Base-by-base conservation (phyloP, 2,888 invertebrate species). In the Dioctria linearis region DNA sequence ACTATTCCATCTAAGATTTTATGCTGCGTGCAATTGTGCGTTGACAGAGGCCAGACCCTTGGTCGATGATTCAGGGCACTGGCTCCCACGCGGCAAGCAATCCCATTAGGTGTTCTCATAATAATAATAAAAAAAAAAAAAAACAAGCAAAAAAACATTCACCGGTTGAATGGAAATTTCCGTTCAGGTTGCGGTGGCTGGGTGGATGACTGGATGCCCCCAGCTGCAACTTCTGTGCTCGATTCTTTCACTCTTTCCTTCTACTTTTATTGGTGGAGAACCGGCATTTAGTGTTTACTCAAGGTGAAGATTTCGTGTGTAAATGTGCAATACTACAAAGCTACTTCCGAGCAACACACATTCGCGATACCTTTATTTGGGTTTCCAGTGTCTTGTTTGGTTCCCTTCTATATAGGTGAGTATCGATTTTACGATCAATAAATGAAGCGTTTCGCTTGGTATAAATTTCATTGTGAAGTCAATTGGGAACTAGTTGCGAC, bases 81-180 rank as follows among this genome's bases (percentile, higher is more conserved):
- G 3, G 40, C 5, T 13, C 51, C 69, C 25, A 25, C 49, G 11
- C 51, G 49, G n/a, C 49, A 69, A 49, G 11, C 25, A 49, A 39
- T 57, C 39, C 13, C 57, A 57, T 25, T 40, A 11, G 42, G 42
- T n/a, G 73, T 57, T 8, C 8, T 25, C 42, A 13, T 8, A n/a
- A n/a, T n/a, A n/a, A n/a, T n/a, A n/a, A n/a, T n/a, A 57, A 73
- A 59, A 9, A n/a, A n/a, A 4, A n/a, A 71, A 57, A 49, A 69
- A 69, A 37, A n/a, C 37, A 25, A 25, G 4, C 2, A n/a, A 71
- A 57, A 69, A 57, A 73, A n/a, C 37, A 46, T 61, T 54, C 37
- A 46, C 75, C 46, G 25, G 49, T 63, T 63, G 61, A 76, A 39
- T 76, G 76, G 76, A 63, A 76, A 46, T 76, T 76, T 76, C 76